Base-by-base conservation (phyloP, 2,113 vertebrate genomes). In the Corvus cornix region DNA sequence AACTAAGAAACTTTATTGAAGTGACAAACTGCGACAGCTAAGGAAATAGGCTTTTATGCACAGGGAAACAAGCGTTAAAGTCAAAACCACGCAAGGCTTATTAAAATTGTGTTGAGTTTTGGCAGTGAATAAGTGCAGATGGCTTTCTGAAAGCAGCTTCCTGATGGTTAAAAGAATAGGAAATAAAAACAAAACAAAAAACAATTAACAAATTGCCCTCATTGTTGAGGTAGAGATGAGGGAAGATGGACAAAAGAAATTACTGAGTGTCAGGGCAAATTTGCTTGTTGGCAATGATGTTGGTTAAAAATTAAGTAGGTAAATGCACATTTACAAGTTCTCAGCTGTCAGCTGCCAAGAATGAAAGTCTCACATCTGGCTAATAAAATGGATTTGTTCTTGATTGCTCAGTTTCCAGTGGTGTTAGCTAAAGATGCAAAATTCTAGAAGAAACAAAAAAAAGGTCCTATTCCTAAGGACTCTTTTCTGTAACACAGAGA, bases 141-240 rank as follows among this genome's bases (percentile, higher is more conserved):
- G 94, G 93, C 48, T 95, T 94, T 94, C 85, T 96, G 90, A 97
- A 97, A 97, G 89, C 81, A 88, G 90, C 79, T 96, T 97, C 87
- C 89, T 96, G 86, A 93, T 79, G 84, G 68, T 90, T 96, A 91
- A 95, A 96, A 96, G 46, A 95, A 93, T 81, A 87, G 90, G 84
- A 92, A 93, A 93, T 92, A 93, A 95, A 94, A 93, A 72, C 69
- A 92, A 88, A 95, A 43, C 70, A 90, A 94, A 92, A 84, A 89
- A 58, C 66, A 96, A 78, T 91, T 86, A 91, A 73, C 53, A 82
- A 93, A 92, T 90, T 90, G 44, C 66, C 31, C 63, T 81, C 68
- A 69, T 81, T 96, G n/a, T 70, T 81, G 80, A 91, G 72, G 87
- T 82, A 81, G 70, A 95, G 58, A 86, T 80, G 52, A 43, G 28